Evolutionary conservation across 2,113 vertebrate genomes (phyloP), one percentile per base, ranked within the genome.

Genomic region (Chionomys nivalis): DNA sequence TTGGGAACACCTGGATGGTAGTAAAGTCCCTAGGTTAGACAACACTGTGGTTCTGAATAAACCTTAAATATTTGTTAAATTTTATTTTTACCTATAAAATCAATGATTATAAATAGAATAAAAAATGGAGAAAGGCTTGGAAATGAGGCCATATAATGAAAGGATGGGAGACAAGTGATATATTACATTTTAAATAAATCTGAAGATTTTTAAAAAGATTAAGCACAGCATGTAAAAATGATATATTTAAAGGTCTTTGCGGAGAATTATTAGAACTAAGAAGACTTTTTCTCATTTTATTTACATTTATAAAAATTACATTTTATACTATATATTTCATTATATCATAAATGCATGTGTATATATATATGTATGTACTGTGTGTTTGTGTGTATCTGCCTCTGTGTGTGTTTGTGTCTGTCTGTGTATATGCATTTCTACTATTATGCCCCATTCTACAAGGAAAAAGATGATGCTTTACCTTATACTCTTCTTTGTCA

Each of bases 11-110:
- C 3, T 83, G 13, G 3, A 55, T 24, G 17, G 3, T 17, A 63
- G 10, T 36, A 33, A 36, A 65, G 5, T 90, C 6, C 55, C 72
- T 33, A 6, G 5, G 2, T 33, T 44, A 21, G 52, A 47, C 44
- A 61, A 0, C 21, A 42, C 7, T 47, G 16, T 19, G 3, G 49
- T 66, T 42, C 33, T 77, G 68, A 72, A 55, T 33, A 82, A 31
- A 21, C 66, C 1, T 31, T 90, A 63, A 23, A 5, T 77, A 24
- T 5, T 83, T 3, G 13, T 63, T 63, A 14, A 55, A 66, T 28
- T 24, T 55, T 49, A 94, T 47, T 94, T 91, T 73, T 63, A 58
- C 58, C 49, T 73, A 44, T 23, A 81, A 28, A 94, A 89, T 75
- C 5, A 39, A 63, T 77, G 66, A 81, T 55, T 75, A 72, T 14